Evolutionary conservation across 2,888 invertebrate genomes (phyloP).

Genomic region (Polyommatus iphigenia): DNA sequence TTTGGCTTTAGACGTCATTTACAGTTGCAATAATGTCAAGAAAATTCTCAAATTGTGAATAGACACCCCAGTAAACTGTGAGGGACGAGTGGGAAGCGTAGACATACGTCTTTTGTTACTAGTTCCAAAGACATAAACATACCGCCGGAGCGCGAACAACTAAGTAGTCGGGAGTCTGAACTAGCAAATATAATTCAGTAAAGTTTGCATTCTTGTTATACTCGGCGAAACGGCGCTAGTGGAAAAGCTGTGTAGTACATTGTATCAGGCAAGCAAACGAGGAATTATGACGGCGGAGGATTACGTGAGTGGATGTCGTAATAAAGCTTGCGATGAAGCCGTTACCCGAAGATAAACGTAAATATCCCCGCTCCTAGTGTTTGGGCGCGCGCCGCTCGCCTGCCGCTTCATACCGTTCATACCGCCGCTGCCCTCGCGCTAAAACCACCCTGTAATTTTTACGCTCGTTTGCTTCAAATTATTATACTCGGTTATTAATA

Average conservation of each 20-base stretch:
- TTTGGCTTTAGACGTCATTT: neutral
- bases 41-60: neutral
- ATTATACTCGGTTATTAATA: conserved; percentile 36
- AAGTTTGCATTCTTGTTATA: conserved; percentile 44
- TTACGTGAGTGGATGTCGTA: conserved; percentile 81
- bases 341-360: conserved; percentile 80
- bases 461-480: conserved; percentile 50
- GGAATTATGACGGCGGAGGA: conserved; percentile 79
- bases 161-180: conserved; percentile 32
- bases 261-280: conserved; percentile 75
- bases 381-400: conserved; percentile 54
- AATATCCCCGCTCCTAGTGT: conserved; percentile 73
- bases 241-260: conserved; percentile 71
- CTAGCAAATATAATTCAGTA: conserved; percentile 35
- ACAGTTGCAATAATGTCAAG: neutral
- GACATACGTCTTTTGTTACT: conserved; percentile 29
- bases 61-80: neutral
- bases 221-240: conserved; percentile 58
- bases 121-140: conserved; percentile 30
- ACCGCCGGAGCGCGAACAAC: conserved; percentile 25
- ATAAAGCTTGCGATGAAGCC: conserved; percentile 81
- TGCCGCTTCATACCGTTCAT: conserved; percentile 38
- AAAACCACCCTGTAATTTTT: conserved; percentile 43
- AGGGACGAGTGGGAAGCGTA: conserved; percentile 4
- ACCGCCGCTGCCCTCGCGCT: conserved; percentile 43